These are phyloP conservation scores for Malurus leucopterus DNA, from an alignment of 2,797 vertebrate genomes.

Conservation along the genomic window DNA sequence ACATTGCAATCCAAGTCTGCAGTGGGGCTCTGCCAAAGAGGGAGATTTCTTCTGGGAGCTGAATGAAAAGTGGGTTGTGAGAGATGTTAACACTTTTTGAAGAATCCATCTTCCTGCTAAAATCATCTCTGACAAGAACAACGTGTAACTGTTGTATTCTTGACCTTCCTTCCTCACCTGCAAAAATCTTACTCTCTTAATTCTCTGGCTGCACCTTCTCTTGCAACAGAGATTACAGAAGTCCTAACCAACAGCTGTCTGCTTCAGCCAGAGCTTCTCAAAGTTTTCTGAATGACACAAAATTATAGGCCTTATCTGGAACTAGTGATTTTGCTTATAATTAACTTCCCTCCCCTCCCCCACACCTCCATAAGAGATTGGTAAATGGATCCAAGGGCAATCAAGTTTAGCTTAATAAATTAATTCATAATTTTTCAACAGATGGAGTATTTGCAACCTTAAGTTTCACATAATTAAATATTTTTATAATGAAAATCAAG, in stretches of 20 bases:
- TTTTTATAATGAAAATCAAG: background rate
- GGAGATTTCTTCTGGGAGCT: background rate
- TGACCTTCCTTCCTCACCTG: background rate
- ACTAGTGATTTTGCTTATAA: background rate
- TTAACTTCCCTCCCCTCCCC: background rate
- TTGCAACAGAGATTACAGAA: background rate
- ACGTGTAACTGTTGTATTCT: background rate
- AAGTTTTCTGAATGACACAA: background rate
- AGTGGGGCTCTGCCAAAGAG: background rate
- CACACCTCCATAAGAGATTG: rapidly evolving
- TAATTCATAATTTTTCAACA: background rate
- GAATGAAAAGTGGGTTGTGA: background rate
- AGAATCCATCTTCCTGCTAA: background rate
- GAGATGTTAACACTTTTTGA: background rate
- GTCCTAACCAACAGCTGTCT: background rate
- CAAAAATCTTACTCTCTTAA: background rate
- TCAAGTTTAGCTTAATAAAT: background rate
- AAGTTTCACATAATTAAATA: background rate
- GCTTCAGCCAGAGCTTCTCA: background rate
- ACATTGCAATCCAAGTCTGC: background rate
- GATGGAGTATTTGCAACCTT: background rate
- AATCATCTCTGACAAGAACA: background rate
- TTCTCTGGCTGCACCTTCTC: background rate
- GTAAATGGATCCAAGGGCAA: background rate
- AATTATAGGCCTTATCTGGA: background rate